phyloP scores from a whole-genome alignment of 2,888 invertebrate species.

The Chrysolina haemoptera region DNA sequence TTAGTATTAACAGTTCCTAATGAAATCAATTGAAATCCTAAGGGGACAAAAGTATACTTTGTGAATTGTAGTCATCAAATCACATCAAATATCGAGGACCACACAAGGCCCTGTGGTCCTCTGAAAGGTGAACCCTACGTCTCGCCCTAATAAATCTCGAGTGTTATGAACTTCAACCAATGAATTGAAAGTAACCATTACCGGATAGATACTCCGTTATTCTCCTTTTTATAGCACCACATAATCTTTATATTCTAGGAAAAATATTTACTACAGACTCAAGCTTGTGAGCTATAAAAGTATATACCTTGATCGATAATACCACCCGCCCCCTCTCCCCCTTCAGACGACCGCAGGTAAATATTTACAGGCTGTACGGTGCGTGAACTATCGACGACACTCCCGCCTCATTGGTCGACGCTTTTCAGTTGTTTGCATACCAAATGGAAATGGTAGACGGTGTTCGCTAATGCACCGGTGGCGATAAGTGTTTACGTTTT shows the following conservation, averaged over 20 bases:
- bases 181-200: background rate
- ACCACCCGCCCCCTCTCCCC: background rate
- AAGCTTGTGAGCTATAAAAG: background rate
- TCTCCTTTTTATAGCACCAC: background rate
- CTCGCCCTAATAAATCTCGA: background rate
- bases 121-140: too few species aligned
- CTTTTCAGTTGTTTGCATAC: constrained; percentile 17
- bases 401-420: background rate
- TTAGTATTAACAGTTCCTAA: too few species aligned
- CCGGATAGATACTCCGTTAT: background rate
- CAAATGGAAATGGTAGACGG: constrained; percentile 19
- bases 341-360: background rate
- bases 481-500: constrained; percentile 7
- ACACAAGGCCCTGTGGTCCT: too few species aligned
- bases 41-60: too few species aligned
- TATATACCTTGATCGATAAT: constrained; percentile 10
- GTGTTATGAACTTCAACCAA: background rate
- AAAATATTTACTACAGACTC: background rate
- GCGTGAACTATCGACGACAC: background rate
- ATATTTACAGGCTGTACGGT: constrained; percentile 10
- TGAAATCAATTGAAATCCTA: too few species aligned
- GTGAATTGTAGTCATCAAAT: too few species aligned
- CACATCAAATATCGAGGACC: too few species aligned
- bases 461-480: background rate
- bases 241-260: background rate